Evolutionary conservation across 2,797 vertebrate species (phyloP).

Genomic region (Intellagama lesueurii): DNA sequence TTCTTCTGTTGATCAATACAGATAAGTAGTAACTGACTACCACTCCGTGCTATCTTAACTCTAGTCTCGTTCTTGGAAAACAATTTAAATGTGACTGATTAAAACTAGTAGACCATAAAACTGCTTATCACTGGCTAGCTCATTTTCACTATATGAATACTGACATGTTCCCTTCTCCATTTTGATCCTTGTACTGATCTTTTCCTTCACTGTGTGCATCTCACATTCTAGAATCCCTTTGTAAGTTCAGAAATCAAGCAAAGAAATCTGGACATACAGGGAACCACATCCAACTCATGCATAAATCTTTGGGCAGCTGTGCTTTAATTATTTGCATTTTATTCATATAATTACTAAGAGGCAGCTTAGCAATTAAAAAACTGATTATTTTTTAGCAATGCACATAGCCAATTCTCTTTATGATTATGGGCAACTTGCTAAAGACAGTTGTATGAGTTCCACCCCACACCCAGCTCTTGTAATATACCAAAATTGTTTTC

Average conservation of each 20-base stretch:
- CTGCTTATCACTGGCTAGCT: not conserved
- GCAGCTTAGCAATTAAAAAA: not conserved
- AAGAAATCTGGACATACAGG: not conserved
- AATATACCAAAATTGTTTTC: not conserved
- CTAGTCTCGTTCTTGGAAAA: not conserved
- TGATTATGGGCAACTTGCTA: not conserved
- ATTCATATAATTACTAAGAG: not conserved
- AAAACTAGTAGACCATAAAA: not conserved
- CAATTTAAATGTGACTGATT: not conserved
- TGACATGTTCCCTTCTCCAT: not conserved
- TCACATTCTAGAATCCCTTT: not conserved
- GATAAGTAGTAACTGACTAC: not conserved
- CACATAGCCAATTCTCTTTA: not conserved
- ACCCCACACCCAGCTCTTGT: too few species aligned
- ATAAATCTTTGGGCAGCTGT: not conserved
- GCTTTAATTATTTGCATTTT: not conserved
- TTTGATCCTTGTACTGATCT: not conserved
- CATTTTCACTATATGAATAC: not conserved
- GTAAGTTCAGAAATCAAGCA: not conserved
- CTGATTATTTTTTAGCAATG: not conserved
- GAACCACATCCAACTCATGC: not conserved
- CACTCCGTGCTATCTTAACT: not conserved
- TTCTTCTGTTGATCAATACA: not conserved
- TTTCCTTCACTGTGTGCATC: not conserved
- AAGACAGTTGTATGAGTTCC: not conserved